Evolutionary conservation across 1,140 invertebrate species (phyloP), one percentile per base, ranked within the genome.

Genomic region (Ylistrum balloti): DNA sequence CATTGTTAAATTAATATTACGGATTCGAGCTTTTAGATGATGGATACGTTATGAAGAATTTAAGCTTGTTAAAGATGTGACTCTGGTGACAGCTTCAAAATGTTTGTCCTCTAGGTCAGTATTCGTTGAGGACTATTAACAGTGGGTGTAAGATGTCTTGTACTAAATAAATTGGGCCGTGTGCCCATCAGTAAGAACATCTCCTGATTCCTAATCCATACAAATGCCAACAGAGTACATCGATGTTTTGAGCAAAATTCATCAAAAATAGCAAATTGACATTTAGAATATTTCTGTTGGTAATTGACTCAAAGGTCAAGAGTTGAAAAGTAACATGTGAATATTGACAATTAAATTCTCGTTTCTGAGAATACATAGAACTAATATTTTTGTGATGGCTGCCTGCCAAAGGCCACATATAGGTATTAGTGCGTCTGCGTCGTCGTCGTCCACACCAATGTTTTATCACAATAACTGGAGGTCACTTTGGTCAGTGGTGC

Each of bases 11-110:
- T 74, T 22, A 74, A 74, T 74, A 28, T 74, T 74, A 28, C 28
- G n/a, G 56, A 74, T 28, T n/a, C 56, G 28, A 74, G 56, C n/a
- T 1, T 74, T 74, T 74, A 74, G 56, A 74, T 74, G 56, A 74
- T n/a, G 28, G 22, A 74, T 9, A 74, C 56, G 11, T 74, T 74
- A 74, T 11, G 56, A 9, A 17, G 56, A 17, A 28, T 74, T 74
- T 74, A 74, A 74, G 22, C 56, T 74, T 74, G 56, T 74, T 74
- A 74, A 3, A 28, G 56, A 74, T 28, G 22, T n/a, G 56, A 74
- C 56, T 28, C 0, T 28, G 56, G 28, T 28, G 56, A 28, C 22
- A n/a, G 56, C 56, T 74, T 74, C 1, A 74, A 74, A 17, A 74
- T 1, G 15, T 74, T 74, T 22, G 28, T 74, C 22, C 41, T 28